Evolutionary conservation across 2,113 vertebrate genomes (phyloP).

Genomic region (Burhinus oedicnemus): DNA sequence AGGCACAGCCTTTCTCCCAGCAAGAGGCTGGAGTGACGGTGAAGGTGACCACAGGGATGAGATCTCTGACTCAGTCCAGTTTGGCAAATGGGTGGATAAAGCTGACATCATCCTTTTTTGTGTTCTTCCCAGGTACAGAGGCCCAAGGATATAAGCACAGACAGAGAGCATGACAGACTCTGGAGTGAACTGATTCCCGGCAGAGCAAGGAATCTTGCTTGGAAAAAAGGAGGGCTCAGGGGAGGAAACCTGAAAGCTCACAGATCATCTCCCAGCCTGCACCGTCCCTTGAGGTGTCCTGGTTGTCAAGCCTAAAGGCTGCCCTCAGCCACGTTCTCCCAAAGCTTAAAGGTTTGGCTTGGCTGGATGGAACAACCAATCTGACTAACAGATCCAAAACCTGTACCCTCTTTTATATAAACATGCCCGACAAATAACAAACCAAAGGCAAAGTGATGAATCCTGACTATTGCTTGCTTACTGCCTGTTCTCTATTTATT

Average conservation of each 20-base stretch:
- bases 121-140: conserved; percentile 23
- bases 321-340: not conserved
- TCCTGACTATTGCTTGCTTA: not conserved
- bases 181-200: not conserved
- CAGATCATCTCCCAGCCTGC: not conserved
- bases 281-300: not conserved
- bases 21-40: not conserved
- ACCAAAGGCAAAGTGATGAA: not conserved
- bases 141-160: conserved; percentile 4
- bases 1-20: not conserved
- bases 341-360: not conserved
- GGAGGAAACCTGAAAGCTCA: not conserved
- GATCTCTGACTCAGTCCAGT: not conserved
- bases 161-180: not conserved
- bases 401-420: not conserved
- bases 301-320: not conserved
- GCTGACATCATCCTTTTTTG: not conserved
- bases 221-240: not conserved
- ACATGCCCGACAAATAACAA: not conserved
- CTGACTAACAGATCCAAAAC: not conserved
- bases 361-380: not conserved
- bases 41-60: not conserved
- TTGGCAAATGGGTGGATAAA: not conserved
- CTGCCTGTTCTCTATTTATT: conserved; percentile 54
- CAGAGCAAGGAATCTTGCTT: not conserved